phyloP scores from a whole-genome alignment of 2,113 vertebrate species.

The Xyrauchen texanus region DNA sequence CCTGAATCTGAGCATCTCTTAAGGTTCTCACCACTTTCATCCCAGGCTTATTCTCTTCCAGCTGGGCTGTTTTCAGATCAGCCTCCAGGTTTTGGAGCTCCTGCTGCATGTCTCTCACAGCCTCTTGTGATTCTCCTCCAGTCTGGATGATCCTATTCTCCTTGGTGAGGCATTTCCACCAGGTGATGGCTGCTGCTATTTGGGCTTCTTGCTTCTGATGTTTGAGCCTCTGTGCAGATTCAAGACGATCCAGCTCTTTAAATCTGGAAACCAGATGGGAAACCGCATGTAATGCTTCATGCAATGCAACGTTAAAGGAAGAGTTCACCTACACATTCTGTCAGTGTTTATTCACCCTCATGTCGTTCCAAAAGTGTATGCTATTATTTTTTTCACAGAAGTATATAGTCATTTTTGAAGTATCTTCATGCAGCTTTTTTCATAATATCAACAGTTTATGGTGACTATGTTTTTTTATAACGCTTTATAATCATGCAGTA shows the following conservation, averaged over 20 bases:
- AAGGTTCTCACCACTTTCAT: slow-evolving; percentile 49
- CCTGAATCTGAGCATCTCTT: slow-evolving; percentile 29
- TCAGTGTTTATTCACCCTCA: too few species aligned
- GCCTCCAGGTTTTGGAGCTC: slow-evolving; percentile 61
- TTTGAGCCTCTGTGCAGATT: slow-evolving; percentile 57
- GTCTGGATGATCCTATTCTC: slow-evolving; percentile 51
- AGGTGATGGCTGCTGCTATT: slow-evolving; percentile 65
- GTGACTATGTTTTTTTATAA: too few species aligned
- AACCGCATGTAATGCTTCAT: neutral
- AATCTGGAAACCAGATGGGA: slow-evolving; percentile 65
- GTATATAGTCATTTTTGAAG: too few species aligned
- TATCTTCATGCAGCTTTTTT: too few species aligned
- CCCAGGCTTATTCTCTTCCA: slow-evolving; percentile 41
- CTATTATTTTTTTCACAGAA: neutral
- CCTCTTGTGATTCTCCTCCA: slow-evolving; percentile 54
- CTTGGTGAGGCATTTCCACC: slow-evolving; percentile 64
- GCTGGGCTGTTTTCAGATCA: slow-evolving; percentile 57
- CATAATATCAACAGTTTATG: too few species aligned
- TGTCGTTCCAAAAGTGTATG: too few species aligned
- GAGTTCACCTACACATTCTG: too few species aligned
- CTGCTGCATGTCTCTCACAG: slow-evolving; percentile 64
- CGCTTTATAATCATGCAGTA: too few species aligned
- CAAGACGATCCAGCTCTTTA: slow-evolving; percentile 71
- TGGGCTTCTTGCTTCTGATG: slow-evolving; percentile 58
- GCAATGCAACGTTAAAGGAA: slow-evolving; percentile 61